These are phyloP conservation scores for Biston betularia DNA, from an alignment of 2,888 invertebrate species.

Conservation along the genomic window DNA sequence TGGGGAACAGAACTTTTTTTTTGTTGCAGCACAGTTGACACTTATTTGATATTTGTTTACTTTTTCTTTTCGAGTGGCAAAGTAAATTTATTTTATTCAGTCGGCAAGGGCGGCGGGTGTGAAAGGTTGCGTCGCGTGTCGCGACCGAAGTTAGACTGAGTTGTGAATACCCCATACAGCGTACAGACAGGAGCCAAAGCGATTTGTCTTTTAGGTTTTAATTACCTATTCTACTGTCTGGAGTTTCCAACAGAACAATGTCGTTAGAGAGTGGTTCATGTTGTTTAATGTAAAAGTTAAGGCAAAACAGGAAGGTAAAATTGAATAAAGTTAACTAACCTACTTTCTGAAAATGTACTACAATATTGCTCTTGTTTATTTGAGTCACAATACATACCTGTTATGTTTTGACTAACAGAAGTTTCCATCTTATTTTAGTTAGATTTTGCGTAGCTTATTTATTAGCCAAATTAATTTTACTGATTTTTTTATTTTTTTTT, in stretches of 20 bases:
- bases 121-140: constrained; percentile 56
- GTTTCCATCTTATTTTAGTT: not conserved
- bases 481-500: no score
- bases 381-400: no score
- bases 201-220: constrained; percentile 46
- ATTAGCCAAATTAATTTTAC: no score
- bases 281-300: constrained; percentile 16
- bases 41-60: constrained; percentile 50
- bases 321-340: constrained; percentile 5
- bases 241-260: constrained; percentile 35
- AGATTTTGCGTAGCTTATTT: no score
- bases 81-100: constrained; percentile 47
- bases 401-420: not conserved
- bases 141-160: constrained; percentile 71
- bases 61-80: constrained; percentile 46
- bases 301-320: constrained; percentile 7
- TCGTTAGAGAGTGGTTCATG: constrained; percentile 30
- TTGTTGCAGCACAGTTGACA: constrained; percentile 31
- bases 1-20: constrained; percentile 11
- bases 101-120: constrained; percentile 45
- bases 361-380: constrained; percentile 5
- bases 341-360: not conserved
- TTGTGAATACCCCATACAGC: constrained; percentile 53
- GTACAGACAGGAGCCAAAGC: constrained; percentile 43
- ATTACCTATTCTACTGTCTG: constrained; percentile 39